Conservation (phyloP, 64 coral and sea anemone genomes). For the Pocillopora verrucosa region DNA sequence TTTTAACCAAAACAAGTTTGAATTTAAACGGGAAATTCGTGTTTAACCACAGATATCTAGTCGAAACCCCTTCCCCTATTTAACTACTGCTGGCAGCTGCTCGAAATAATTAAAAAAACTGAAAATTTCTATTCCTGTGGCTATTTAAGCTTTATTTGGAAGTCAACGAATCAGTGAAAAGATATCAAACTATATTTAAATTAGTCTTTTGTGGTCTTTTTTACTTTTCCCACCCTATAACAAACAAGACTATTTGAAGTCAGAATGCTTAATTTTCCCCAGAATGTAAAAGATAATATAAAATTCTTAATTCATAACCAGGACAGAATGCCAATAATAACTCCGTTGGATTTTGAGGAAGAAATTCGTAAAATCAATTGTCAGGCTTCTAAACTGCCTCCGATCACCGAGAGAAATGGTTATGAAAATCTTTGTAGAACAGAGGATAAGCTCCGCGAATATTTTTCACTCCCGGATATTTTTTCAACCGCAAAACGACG, state of each 20-base stretch:
- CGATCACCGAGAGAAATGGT: not conserved
- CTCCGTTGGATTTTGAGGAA: constrained; percentile 11
- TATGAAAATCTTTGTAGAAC: not conserved
- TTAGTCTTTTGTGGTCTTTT: not conserved
- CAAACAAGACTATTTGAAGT: not conserved
- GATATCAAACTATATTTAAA: not conserved
- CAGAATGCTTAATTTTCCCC: not conserved
- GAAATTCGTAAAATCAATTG: not conserved
- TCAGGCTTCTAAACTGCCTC: not conserved
- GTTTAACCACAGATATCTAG: too few relatives aligned
- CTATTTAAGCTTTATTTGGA: not conserved
- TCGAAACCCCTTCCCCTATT: too few relatives aligned
- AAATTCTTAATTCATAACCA: not conserved
- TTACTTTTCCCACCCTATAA: not conserved
- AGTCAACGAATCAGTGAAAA: not conserved
- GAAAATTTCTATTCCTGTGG: not conserved
- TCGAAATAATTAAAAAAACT: too few relatives aligned
- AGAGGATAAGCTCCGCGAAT: not conserved
- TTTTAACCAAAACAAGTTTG: too few relatives aligned
- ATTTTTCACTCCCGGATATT: not conserved
- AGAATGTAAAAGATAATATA: not conserved
- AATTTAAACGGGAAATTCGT: too few relatives aligned
- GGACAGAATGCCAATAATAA: constrained; percentile 16
- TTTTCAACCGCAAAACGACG: not conserved
- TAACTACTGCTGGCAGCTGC: too few relatives aligned